Conservation (phyloP, 2,888 invertebrate genomes). For the Hydroisotoma schaefferi region DNA sequence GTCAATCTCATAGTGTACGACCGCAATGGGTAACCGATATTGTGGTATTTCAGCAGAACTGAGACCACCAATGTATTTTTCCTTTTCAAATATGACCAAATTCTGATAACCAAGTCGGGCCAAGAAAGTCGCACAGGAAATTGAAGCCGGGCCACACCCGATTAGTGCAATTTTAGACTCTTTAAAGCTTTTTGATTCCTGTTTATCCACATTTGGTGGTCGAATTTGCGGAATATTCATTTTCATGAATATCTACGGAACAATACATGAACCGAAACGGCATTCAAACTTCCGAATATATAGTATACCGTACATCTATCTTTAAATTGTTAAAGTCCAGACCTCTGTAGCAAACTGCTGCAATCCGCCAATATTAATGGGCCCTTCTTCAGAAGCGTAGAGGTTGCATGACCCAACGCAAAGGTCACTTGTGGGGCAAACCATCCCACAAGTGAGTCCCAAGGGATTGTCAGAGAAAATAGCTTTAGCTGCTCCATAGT, state of each 20-base stretch:
- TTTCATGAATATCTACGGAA: slow-evolving; percentile 73
- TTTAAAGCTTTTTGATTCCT: slow-evolving; percentile 31
- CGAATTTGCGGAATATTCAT: slow-evolving; percentile 88
- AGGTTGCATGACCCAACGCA: slow-evolving; percentile 98
- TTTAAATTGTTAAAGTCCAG: slow-evolving; percentile 37
- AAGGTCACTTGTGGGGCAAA: slow-evolving; percentile 80
- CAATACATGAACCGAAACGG: neutral
- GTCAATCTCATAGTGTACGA: slow-evolving; percentile 88
- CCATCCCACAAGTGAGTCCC: slow-evolving; percentile 95
- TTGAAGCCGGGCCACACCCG: slow-evolving; percentile 93
- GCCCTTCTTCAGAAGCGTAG: slow-evolving; percentile 91
- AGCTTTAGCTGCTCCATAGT: slow-evolving; percentile 93
- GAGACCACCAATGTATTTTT: slow-evolving; percentile 81
- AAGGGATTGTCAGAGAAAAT: slow-evolving; percentile 97
- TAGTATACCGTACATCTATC: neutral
- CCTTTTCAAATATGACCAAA: slow-evolving; percentile 88
- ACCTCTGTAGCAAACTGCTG: slow-evolving; percentile 97
- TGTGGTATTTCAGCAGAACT: slow-evolving; percentile 96
- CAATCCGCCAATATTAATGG: slow-evolving; percentile 96
- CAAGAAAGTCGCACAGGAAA: slow-evolving; percentile 94
- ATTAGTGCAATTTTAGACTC: slow-evolving; percentile 74
- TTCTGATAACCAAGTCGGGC: slow-evolving; percentile 88
- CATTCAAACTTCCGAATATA: too few relatives aligned
- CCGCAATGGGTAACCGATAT: slow-evolving; percentile 87
- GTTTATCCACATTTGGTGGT: slow-evolving; percentile 62